Evolutionary conservation across 1,140 invertebrate genomes (phyloP).

Genomic region (Drosophila paulistorum): DNA sequence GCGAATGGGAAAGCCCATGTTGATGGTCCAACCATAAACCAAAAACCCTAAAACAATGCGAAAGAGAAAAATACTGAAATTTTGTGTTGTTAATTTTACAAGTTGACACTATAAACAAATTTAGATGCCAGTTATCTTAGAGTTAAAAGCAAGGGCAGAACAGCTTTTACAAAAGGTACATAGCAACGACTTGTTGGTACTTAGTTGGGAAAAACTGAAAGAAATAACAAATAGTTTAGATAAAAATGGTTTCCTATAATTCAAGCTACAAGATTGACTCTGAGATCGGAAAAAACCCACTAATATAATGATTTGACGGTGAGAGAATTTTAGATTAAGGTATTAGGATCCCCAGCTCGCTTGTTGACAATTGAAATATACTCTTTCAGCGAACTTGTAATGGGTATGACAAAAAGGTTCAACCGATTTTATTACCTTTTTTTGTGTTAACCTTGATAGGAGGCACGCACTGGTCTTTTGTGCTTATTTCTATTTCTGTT

Average conservation of each 20-base stretch:
- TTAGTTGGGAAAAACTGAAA: too few relatives aligned
- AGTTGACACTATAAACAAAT: slow-evolving; percentile 62
- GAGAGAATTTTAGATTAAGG: neutral
- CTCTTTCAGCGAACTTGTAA: neutral
- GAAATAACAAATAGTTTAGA: too few relatives aligned
- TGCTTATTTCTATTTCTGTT: slow-evolving; percentile 23
- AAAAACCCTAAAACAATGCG: neutral
- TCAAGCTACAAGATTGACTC: too few relatives aligned
- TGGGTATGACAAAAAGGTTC: slow-evolving; percentile 12
- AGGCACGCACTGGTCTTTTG: slow-evolving; percentile 49
- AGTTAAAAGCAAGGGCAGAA: neutral
- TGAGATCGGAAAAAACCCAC: too few relatives aligned
- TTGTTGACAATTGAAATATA: neutral
- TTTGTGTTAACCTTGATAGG: slow-evolving; percentile 47
- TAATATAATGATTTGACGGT: too few relatives aligned
- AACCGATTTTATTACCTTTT: slow-evolving; percentile 9
- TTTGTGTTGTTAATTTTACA: slow-evolving; percentile 29
- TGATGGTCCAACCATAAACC: neutral
- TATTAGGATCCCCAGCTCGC: too few relatives aligned
- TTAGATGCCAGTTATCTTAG: slow-evolving; percentile 14
- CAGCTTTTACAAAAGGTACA: neutral
- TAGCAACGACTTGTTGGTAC: neutral
- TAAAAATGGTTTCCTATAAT: too few relatives aligned
- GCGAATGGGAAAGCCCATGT: slow-evolving; percentile 47
- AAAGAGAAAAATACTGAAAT: slow-evolving; percentile 26